Base-by-base conservation (phyloP, 1,140 invertebrate genomes). In the Nasonia longicornis region DNA sequence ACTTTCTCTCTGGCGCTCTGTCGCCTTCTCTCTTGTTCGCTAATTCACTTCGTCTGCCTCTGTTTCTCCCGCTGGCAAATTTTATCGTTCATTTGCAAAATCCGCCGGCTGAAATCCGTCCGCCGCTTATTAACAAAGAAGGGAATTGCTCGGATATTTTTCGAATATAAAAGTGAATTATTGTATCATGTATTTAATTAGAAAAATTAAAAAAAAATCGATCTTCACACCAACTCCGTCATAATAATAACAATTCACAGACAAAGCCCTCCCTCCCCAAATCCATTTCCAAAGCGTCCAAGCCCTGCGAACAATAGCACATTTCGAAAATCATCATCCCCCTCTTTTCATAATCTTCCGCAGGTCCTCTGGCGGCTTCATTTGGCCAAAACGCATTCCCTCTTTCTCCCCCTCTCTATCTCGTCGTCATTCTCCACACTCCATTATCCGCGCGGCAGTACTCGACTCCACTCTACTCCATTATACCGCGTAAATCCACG, bases 401-500 rank as follows among this genome's bases (percentile, higher is more conserved):
- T 58, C 48, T 52, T 20, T 52, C 48, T 52, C 48, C 11, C 48
- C 35, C 48, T 63, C 31, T 58, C 72, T 74, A 52, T 52, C 45
- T 14, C 86, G 86, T 58, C 86, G 84, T 87, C 87, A 89, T 89
- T 89, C 87, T 88, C 86, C 87, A 88, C 88, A 90, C 89, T 90
- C 89, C 86, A 90, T 90, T 90, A 89, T 90, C 88, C 85, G 0
- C 42, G 20, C 35, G 2, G 52, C 26, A n/a, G 85, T 87, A 88
- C 87, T 89, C 88, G 88, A 88, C 87, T 89, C 87, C 85, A 88
- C 87, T 89, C 87, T 85, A 88, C 85, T 87, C 88, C 88, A 90
- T 90, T 90, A 90, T 90, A 85, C 88, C 85, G 85, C 87, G 88
- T 85, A 86, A 88, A 85, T 86, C 85, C 84, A 86, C 83, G 84